Evolutionary conservation across 2,888 invertebrate genomes (phyloP).

Genomic region (Gymnosoma rotundatum): DNA sequence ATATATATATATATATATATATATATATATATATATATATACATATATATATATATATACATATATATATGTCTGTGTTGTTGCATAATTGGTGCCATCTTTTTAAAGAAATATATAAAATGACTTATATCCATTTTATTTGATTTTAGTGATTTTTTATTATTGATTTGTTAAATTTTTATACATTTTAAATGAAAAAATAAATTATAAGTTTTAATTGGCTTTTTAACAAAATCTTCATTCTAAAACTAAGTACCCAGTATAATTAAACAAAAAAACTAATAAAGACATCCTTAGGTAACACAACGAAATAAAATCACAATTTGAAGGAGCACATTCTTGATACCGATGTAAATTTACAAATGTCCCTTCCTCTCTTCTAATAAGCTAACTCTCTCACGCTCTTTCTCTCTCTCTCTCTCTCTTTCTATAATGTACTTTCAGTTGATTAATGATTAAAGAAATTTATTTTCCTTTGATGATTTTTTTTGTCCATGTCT

Average conservation of each 20-base stretch:
- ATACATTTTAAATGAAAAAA: no score
- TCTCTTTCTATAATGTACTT: not conserved
- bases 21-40: no score
- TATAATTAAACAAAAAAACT: slow-evolving; percentile 17
- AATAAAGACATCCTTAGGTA: slow-evolving; percentile 70
- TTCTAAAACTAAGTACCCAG: slow-evolving; percentile 45
- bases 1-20: no score
- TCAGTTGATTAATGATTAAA: slow-evolving; percentile 1
- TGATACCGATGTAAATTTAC: slow-evolving; percentile 57
- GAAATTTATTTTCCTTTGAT: not conserved
- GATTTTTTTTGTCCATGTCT: not conserved
- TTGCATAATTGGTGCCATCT: no score
- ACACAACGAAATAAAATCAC: slow-evolving; percentile 70
- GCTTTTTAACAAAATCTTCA: slow-evolving; percentile 11
- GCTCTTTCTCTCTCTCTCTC: not conserved
- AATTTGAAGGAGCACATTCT: slow-evolving; percentile 57
- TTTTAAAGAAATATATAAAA: no score
- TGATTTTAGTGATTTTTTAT: no score
- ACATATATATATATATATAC: no score
- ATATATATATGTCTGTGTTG: no score
- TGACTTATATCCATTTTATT: no score
- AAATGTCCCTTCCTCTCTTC: slow-evolving; percentile 41
- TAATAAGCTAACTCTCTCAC: not conserved
- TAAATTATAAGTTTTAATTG: not conserved
- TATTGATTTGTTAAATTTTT: no score